Evolutionary conservation across 2,797 vertebrate species (phyloP).

Genomic region (Onychomys leucogaster): DNA sequence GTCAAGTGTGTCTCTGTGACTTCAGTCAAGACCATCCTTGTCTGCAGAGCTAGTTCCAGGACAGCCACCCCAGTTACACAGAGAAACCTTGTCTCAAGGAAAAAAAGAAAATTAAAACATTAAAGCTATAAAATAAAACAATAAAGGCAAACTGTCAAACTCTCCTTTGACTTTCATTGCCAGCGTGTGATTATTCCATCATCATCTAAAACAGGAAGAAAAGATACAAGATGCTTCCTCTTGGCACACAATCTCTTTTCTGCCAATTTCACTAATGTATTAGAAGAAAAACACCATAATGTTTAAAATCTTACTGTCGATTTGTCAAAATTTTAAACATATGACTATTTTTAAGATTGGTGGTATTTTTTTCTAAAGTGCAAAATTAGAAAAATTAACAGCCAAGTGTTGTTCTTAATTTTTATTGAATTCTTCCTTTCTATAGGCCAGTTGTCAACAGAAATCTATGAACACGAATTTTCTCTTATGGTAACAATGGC

Average conservation of each 20-base stretch:
- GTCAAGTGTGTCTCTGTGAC: not conserved
- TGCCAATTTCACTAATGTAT: constrained; percentile 44
- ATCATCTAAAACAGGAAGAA: not conserved
- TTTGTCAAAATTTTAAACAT: constrained; percentile 39
- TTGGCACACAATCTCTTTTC: not conserved
- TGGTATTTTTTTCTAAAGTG: not conserved
- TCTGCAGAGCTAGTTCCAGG: not conserved
- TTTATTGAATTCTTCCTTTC: not conserved
- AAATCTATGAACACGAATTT: not conserved
- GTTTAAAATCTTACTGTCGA: not conserved
- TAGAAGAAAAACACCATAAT: constrained; percentile 27
- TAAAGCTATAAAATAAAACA: not conserved
- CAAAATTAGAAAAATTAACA: constrained; percentile 23
- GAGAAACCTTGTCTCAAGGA: not conserved
- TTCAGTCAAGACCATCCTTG: not conserved
- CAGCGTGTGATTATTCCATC: not conserved
- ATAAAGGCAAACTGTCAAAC: not conserved
- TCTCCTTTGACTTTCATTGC: not conserved
- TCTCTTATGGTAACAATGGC: not conserved
- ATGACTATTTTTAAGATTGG: not conserved
- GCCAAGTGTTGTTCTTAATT: not conserved
- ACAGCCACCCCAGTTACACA: too few species aligned
- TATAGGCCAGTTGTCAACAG: not conserved
- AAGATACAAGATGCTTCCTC: constrained; percentile 9
- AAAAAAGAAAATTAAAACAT: not conserved